phyloP scores from a whole-genome alignment of 35 echinoderm and acorn worm genomes.

The Strongylocentrotus purpuratus region DNA sequence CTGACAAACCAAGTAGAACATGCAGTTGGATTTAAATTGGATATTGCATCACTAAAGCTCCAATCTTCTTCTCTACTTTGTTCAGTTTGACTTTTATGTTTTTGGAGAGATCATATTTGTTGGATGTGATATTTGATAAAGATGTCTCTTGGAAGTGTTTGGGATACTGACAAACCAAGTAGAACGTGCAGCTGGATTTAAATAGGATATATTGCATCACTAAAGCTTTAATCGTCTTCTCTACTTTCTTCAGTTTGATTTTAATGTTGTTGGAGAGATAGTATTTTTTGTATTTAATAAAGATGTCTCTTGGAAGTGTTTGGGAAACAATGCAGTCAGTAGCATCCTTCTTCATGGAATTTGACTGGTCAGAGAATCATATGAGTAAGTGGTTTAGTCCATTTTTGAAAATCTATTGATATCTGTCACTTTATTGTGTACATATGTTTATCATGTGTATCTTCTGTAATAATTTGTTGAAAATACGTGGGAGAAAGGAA shows the following conservation, averaged over 20 bases:
- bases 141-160: neutral
- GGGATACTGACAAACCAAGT: neutral
- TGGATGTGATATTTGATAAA: neutral
- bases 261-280: neutral
- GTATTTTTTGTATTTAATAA: neutral
- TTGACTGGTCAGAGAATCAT: neutral
- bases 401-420: neutral
- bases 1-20: neutral
- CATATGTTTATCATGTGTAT: no score
- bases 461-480: no score
- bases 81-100: neutral
- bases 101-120: neutral
- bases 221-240: neutral
- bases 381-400: neutral
- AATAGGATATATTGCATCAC: neutral
- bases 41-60: neutral
- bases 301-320: neutral
- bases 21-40: neutral
- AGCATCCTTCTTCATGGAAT: neutral
- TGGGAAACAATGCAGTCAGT: constrained; percentile 18
- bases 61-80: neutral
- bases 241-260: neutral
- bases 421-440: no score
- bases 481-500: no score
- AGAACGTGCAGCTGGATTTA: neutral